A percentile compares a stretch with the other conserved stretches of the same genome.
These are phyloP conservation scores for Leucania comma DNA, from an alignment of 2,888 invertebrate species.

Conservation along the genomic window DNA sequence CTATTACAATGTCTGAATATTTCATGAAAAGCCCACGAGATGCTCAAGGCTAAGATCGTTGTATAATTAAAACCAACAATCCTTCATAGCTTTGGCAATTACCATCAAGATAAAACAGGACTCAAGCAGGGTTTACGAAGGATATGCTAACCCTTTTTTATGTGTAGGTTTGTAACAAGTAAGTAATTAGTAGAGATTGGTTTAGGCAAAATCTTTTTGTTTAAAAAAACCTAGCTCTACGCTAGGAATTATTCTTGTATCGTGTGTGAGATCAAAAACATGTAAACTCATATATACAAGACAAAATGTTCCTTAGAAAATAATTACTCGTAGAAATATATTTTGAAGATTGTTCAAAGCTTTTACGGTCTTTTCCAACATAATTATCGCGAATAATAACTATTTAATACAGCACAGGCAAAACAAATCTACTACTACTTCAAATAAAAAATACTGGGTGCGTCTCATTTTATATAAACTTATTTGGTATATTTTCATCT, in stretches of 20 bases:
- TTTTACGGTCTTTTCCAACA: background rate
- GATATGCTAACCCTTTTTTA: background rate
- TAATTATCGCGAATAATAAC: background rate
- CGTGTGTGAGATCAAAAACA: no score
- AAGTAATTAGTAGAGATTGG: background rate
- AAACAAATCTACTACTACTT: background rate
- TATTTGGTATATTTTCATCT: no score
- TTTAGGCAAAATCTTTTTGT: background rate
- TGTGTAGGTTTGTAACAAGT: background rate
- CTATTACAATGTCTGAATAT: slow-evolving; percentile 22
- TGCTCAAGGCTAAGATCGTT: slow-evolving; percentile 10
- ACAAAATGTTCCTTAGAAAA: no score
- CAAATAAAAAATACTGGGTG: no score
- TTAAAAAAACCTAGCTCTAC: no score
- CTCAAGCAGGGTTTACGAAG: background rate
- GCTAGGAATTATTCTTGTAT: no score
- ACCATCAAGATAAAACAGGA: slow-evolving; percentile 1
- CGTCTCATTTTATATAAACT: no score
- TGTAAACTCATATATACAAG: no score
- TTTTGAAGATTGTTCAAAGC: background rate
- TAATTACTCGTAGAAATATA: background rate
- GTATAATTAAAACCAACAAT: slow-evolving; percentile 36
- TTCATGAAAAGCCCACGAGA: slow-evolving; percentile 21
- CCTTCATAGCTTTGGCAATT: slow-evolving; percentile 35
- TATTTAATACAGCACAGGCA: background rate